Base-by-base conservation (phyloP, 1,140 invertebrate genomes). In the Tetraneura akinire region DNA sequence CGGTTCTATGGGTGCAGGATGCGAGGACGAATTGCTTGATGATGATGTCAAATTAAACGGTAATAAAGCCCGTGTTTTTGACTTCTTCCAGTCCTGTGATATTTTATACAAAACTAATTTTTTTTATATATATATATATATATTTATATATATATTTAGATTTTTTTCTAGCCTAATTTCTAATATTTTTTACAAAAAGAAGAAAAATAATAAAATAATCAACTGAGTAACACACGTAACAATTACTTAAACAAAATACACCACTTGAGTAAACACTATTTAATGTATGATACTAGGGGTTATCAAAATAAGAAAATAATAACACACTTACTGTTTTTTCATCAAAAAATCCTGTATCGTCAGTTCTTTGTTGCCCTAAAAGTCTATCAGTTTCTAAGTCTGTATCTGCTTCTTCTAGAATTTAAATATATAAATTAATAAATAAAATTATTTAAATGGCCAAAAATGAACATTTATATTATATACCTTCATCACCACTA, bases 321-420 rank as follows among this genome's bases (percentile, higher is more conserved):
- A 32, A 37, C 8, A 80, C 60, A 80, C 82, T 83, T 82, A 89
- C 92, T 83, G 86, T 84, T 88, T 95, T 95, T 81, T 95, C 93
- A 84, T 95, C 94, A 83, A 93, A 96, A 86, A 95, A 96, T 81
- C 93, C 93, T 86, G 94, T 93, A 86, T 96, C 94, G 83, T 96
- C 94, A 16, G 93, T 93, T 81, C 94, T 88, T 84, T 96, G 94
- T 85, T 96, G 93, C 5, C 94, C 94, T 37, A 96, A 88, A 62
- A 96, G 87, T 83, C 94, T 88, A 86, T 96, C 95, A 21, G 95
- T 96, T 87, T 96, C 95, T 78, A 94, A 87, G 84, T 95, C 94
- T 0, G 94, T 95, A 83, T 95, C 94, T 11, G 93, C 92, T 86
- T 95, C 93, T 84, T 94, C 93, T 89, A 57, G 29, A 26, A 64